phyloP scores from a whole-genome alignment of 2,113 vertebrate genomes.

The Sinocyclocheilus anophthalmus region DNA sequence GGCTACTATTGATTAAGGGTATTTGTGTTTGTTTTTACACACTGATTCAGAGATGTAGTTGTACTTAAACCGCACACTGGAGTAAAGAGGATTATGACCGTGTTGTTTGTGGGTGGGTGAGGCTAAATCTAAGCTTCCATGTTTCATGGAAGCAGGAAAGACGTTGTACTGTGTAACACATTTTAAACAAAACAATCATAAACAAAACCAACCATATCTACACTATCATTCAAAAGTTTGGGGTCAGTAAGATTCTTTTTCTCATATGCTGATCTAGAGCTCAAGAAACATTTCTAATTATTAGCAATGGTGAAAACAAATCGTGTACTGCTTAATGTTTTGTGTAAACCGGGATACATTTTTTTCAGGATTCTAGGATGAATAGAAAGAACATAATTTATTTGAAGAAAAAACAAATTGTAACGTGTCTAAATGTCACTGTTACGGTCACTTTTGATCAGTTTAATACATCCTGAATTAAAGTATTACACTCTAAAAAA shows the following conservation, averaged over 20 bases:
- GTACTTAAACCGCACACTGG: background rate
- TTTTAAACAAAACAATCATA: background rate
- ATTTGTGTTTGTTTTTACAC: background rate
- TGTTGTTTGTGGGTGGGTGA: background rate
- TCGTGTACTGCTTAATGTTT: no score
- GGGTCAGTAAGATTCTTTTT: background rate
- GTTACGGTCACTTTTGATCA: no score
- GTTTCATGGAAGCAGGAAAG: background rate
- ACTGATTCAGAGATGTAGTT: background rate
- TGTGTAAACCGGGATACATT: no score
- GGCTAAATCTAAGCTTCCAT: slow-evolving; percentile 12
- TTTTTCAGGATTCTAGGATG: no score
- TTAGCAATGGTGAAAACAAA: no score
- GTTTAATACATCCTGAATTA: no score
- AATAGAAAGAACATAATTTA: no score
- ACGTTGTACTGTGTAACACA: background rate
- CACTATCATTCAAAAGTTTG: background rate
- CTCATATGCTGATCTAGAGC: no score
- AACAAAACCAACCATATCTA: background rate
- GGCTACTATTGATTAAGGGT: background rate
- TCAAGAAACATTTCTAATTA: no score
- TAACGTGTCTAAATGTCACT: no score
- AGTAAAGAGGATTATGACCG: slow-evolving; percentile 27
- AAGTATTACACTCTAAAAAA: no score
- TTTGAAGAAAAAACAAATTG: no score